Evolutionary conservation across 2,888 invertebrate species (phyloP), one percentile per base, ranked within the genome.

Genomic region (Dastarcus helophoroides): DNA sequence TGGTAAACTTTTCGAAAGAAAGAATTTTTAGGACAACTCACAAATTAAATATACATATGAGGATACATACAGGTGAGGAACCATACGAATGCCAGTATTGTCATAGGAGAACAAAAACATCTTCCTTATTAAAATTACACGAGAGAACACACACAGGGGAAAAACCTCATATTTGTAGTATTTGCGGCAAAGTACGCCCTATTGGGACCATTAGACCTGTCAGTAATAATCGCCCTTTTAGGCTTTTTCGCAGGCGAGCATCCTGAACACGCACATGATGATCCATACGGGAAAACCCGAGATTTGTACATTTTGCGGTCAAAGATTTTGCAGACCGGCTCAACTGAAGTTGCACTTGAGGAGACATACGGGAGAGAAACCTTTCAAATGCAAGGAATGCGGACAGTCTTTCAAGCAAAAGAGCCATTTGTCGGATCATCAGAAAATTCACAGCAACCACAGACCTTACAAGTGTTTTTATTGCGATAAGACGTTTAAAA

Each of bases 341-440:
- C 53, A 58, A 31, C 37, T 59, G 7, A 43, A 44, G 26, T 34
- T 55, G 7, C 59, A 59, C 33, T 47, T 58, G 51, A 41, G 55
- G 22, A 51, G 48, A 39, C 59, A 59, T 38, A 56, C 57, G 36
- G 58, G 58, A 22, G 57, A 58, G 37, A 60, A 56, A 35, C 58
- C 60, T 2, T 58, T 46, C 34, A 27, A 45, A 1, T 60, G 60
- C 28, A 40, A 45, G 0, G 42, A 46, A 29, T 60, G 60, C 39
- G 51, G 51, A 1, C 47, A 51, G 33, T 38, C 47, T 3, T 60
- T 60, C 35, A 47, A 45, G 17, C 60, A 60, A 35, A 46, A 40
- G 17, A 58, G 58, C 33, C 58, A 58, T 38, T 35, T 58, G 14
- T 46, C 48, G n/a, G 57, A 54, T 24, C 60, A 60, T 32, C 34